These are phyloP conservation scores for Caenorhabditis tropicalis DNA, from an alignment of 1,140 invertebrate species.

Conservation along the genomic window DNA sequence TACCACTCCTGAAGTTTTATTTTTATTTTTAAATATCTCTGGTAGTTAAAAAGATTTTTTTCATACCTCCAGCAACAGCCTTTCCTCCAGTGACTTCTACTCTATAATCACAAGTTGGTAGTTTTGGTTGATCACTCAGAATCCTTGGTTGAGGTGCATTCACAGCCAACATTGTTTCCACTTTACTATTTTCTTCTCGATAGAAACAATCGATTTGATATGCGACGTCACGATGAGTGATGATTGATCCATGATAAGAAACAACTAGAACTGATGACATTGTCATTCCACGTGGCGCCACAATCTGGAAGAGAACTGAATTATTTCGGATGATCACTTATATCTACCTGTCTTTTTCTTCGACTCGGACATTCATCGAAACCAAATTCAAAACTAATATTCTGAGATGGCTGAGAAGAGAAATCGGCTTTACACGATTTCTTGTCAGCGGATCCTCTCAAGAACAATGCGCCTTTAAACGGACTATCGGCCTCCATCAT, in stretches of 20 bases:
- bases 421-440: constrained; percentile 15
- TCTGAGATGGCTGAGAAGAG: constrained; percentile 8
- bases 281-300: not conserved
- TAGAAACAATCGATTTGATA: constrained; percentile 35
- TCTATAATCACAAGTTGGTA: constrained; percentile 19
- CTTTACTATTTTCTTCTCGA: constrained; percentile 22
- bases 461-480: constrained; percentile 5
- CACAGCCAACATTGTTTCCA: constrained; percentile 2
- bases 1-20: not conserved
- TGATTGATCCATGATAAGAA: constrained; percentile 15
- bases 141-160: constrained; percentile 1
- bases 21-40: not conserved
- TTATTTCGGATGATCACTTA: not conserved
- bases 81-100: constrained; percentile 18
- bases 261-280: constrained; percentile 20
- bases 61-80: not conserved
- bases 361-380: constrained; percentile 23
- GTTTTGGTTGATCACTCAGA: not conserved
- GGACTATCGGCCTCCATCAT: not conserved
- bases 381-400: constrained; percentile 21
- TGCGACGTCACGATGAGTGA: constrained; percentile 27
- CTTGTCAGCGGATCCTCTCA: constrained; percentile 15
- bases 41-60: no score
- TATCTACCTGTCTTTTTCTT: not conserved
- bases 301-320: not conserved